phyloP scores from a whole-genome alignment of 2,113 vertebrate genomes.

The Bos javanicus region DNA sequence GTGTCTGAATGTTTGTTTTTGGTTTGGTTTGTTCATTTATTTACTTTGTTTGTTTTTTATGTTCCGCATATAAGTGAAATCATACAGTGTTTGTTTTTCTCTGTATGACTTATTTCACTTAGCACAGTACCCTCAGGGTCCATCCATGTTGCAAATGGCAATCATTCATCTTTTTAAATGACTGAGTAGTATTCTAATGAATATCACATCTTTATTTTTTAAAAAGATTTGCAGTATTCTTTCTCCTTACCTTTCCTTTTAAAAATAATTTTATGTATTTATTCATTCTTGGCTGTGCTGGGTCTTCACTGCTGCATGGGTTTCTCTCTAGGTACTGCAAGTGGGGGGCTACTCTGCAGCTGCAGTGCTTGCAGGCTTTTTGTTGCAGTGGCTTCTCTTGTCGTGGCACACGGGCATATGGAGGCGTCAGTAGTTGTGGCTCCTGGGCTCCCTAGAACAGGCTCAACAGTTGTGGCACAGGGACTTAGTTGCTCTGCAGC shows the following conservation, averaged over 20 bases:
- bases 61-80: background rate
- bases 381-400: background rate
- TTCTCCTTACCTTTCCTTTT: background rate
- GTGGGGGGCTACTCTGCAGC: background rate
- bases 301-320: background rate
- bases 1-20: background rate
- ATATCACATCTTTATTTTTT: background rate
- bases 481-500: background rate
- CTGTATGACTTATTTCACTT: background rate
- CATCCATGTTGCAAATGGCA: background rate
- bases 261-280: background rate
- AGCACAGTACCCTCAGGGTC: background rate
- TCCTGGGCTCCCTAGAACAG: background rate
- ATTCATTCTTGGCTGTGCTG: background rate
- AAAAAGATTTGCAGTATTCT: background rate
- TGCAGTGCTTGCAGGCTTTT: background rate
- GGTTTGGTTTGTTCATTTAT: background rate
- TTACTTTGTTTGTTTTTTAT: background rate
- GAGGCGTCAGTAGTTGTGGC: rapidly evolving
- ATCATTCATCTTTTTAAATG: background rate
- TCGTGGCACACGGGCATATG: rapidly evolving
- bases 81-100: background rate
- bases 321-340: background rate
- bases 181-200: background rate
- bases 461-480: background rate